Percentiles rank a stretch among this genome's conserved stretches.
phyloP scores from a whole-genome alignment of 2,888 invertebrate species.

The Melieria omissa region DNA sequence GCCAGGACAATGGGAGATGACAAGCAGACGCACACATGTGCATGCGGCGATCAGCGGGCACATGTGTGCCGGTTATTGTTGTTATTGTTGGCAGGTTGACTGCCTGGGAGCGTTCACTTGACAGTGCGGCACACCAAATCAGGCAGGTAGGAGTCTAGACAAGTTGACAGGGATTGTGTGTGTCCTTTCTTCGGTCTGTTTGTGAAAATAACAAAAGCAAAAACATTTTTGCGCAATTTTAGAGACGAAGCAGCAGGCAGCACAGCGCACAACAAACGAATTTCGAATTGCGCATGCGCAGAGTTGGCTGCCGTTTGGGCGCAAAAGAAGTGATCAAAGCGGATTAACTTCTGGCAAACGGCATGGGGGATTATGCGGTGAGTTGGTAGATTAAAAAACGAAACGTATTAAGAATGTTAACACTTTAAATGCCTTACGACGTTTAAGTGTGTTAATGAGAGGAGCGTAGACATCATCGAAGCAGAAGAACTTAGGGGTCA shows the following conservation, averaged over 20 bases:
- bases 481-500: too few species aligned
- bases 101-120: not conserved
- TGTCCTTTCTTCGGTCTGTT: conserved; percentile 14
- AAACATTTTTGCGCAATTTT: too few species aligned
- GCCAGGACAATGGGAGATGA: conserved; percentile 32
- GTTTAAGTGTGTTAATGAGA: conserved; percentile 1
- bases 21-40: not conserved
- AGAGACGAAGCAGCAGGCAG: too few species aligned
- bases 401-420: conserved; percentile 35
- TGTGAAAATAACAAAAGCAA: conserved; percentile 22
- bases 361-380: conserved; percentile 1
- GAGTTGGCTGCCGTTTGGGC: conserved; percentile 2
- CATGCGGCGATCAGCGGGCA: not conserved
- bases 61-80: not conserved
- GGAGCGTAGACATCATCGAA: too few species aligned
- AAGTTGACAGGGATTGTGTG: conserved; percentile 5
- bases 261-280: not conserved
- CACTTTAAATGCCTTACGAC: conserved; percentile 24
- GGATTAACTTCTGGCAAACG: conserved; percentile 38
- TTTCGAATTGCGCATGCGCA: conserved; percentile 30
- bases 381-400: conserved; percentile 6
- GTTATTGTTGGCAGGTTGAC: conserved; percentile 29
- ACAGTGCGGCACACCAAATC: too few species aligned
- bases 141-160: too few species aligned
- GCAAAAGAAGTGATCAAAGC: conserved; percentile 24